Evolutionary conservation across 92 coral and sea anemone genomes (phyloP).

Genomic region (Bergia sp.): DNA sequence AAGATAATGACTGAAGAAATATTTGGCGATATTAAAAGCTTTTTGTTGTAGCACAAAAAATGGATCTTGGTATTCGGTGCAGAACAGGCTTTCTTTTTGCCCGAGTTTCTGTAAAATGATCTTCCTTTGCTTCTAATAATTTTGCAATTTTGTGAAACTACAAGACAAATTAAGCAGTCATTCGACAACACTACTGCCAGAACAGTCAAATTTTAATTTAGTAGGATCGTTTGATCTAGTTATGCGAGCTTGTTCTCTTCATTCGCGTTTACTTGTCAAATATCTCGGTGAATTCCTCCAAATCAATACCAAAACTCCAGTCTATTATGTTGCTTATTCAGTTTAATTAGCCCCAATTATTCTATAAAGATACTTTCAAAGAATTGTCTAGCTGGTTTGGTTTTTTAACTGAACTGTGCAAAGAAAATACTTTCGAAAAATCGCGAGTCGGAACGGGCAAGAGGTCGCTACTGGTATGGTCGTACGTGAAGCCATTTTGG

Average conservation of each 20-base stretch:
- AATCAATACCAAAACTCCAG: not conserved
- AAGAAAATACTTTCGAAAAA: not conserved
- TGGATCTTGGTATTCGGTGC: not conserved
- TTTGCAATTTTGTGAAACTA: not conserved
- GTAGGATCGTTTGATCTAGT: not conserved
- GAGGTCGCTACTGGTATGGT: not conserved
- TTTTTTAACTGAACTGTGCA: not conserved
- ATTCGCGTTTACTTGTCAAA: not conserved
- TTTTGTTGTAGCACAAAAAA: not conserved
- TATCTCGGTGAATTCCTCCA: not conserved
- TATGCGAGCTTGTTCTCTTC: not conserved
- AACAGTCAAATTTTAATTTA: not conserved
- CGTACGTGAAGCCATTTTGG: constrained; percentile 1
- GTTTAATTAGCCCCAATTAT: too few species aligned
- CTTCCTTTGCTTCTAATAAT: not conserved
- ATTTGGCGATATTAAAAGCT: not conserved
- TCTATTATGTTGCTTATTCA: not conserved
- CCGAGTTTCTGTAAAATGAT: not conserved
- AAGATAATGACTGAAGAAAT: not conserved
- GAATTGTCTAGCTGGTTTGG: not conserved
- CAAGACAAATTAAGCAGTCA: not conserved
- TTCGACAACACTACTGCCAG: not conserved
- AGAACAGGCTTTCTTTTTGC: not conserved
- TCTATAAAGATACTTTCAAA: not conserved
- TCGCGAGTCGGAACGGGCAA: not conserved